Conservation (phyloP, 2,113 vertebrate genomes). For the Microcebus ravelobensis region DNA sequence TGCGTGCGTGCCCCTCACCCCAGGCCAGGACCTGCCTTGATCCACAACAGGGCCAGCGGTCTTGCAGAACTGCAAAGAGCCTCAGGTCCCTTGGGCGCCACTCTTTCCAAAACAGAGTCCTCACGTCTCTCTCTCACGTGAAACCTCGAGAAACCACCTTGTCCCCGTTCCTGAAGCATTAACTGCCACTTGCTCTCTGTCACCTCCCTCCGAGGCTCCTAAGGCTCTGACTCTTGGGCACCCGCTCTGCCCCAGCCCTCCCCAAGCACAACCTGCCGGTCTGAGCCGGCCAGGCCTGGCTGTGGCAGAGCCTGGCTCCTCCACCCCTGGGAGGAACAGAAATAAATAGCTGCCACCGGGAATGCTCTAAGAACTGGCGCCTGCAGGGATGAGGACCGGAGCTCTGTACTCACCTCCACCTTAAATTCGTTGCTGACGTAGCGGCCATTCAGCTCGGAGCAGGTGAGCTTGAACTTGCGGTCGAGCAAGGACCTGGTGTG, state of each 20-base stretch:
- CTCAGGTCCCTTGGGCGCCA: fast-evolving
- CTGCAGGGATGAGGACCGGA: neutral
- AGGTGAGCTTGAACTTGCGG: slow-evolving; percentile 96
- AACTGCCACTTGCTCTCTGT: neutral
- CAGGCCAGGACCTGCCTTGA: fast-evolving
- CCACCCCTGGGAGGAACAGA: neutral
- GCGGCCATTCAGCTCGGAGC: slow-evolving; percentile 97
- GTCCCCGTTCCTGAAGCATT: fast-evolving
- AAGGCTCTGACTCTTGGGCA: neutral
- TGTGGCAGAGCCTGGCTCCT: neutral
- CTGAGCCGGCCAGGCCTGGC: fast-evolving
- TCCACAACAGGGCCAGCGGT: too few relatives aligned
- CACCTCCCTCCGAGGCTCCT: neutral
- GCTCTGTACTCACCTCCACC: slow-evolving; percentile 91
- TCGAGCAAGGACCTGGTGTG: slow-evolving; percentile 93
- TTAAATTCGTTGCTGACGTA: slow-evolving; percentile 98
- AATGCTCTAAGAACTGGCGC: fast-evolving
- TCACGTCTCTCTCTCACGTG: fast-evolving
- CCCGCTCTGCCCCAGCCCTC: fast-evolving
- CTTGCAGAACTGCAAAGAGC: neutral
- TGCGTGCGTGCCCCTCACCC: fast-evolving
- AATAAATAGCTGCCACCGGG: fast-evolving
- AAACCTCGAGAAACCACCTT: neutral
- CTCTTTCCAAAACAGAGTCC: neutral
- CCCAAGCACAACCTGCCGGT: fast-evolving